Evolutionary conservation across 2,888 invertebrate genomes (phyloP), one percentile per base, ranked within the genome.

Genomic region (Sinodicranocentrus sp.): DNA sequence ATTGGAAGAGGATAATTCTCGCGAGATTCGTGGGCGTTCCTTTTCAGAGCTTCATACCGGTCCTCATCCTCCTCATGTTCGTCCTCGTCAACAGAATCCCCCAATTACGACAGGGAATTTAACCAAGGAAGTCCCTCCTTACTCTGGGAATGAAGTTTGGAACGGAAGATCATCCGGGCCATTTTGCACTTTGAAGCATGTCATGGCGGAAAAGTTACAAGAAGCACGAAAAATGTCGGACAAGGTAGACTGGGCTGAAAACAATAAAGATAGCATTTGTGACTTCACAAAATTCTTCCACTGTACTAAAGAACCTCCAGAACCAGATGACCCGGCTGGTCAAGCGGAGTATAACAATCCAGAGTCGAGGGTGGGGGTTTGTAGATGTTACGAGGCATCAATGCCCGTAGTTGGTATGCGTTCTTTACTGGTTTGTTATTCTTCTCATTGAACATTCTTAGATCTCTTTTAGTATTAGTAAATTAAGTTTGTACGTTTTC

Each of bases 201-300:
- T 15, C 2, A 84, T 84, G 59, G 72, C 73, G 17, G 61, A 73
- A 25, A 26, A n/a, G 2, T 15, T 80, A 0, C 65, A 77, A 28
- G 44, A 19, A 10, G 5, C 2, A 33, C 39, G 25, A 2, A 33
- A 25, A 0, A 21, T 48, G 43, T 28, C 39, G 10, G 68, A 54
- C 1, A 84, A 79, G 21, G 0, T 57, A 13, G 54, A 57, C 1
- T 84, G 75, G 73, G 15, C 73, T 33, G 52, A 48, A 15, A 21
- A 67, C 1, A 59, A 79, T 33, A 19, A 39, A 26, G 59, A 78
- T 5, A 10, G 44, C 3, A 68, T 84, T 19, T 84, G 84, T 25
- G 48, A 84, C 26, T 72, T 73, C 17, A 67, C 3, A 17, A 84
- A 63, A 13, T 84, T 84, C 17, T 78, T 78, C 39, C 68, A 78